Conservation (phyloP, 2,113 vertebrate genomes). For the Dipodomys ordii region DNA sequence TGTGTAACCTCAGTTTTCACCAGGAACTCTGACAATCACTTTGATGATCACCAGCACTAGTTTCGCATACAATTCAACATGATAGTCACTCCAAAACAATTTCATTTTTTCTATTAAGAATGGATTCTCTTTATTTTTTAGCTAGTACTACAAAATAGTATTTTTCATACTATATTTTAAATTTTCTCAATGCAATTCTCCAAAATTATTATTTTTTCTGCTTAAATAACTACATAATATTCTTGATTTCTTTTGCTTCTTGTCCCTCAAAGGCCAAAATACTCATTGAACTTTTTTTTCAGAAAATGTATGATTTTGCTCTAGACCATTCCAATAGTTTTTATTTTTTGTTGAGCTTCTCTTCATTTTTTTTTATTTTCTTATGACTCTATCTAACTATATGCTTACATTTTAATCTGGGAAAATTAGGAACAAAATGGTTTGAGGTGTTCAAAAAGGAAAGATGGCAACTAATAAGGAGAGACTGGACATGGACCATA, state of each 20-base stretch:
- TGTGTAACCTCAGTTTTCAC: not conserved
- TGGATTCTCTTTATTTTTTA: not conserved
- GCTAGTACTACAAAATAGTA: not conserved
- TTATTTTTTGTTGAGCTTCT: not conserved
- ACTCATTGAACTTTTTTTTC: not conserved
- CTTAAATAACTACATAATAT: not conserved
- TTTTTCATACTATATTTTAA: not conserved
- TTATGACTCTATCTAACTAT: not conserved
- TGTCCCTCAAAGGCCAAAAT: not conserved
- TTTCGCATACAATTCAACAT: not conserved
- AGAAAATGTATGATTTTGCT: not conserved
- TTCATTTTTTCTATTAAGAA: not conserved
- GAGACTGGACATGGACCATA: not conserved
- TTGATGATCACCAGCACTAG: not conserved
- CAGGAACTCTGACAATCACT: not conserved
- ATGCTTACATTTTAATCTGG: not conserved
- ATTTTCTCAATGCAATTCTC: not conserved
- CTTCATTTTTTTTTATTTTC: not conserved
- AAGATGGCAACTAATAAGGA: not conserved
- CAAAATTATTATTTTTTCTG: constrained; percentile 10
- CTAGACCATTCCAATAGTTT: not conserved
- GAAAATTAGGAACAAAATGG: not conserved
- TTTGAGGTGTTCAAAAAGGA: not conserved
- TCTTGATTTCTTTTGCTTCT: not conserved
- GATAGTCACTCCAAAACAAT: not conserved